Base-by-base conservation (phyloP, 1,140 invertebrate species). In the Glossosoma conforme region DNA sequence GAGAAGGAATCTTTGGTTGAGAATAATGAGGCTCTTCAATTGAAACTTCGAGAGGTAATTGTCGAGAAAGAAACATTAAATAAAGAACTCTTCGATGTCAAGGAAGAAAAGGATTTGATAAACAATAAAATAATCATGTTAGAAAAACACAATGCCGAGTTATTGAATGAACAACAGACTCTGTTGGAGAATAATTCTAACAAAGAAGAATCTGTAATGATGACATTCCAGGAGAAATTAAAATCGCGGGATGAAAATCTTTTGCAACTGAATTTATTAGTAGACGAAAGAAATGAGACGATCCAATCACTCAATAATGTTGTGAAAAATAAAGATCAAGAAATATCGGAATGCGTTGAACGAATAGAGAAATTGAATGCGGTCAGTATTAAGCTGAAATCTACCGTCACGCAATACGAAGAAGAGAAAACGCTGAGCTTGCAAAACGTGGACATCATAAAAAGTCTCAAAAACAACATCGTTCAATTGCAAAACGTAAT, bases 311-410 rank as follows among this genome's bases (percentile, higher is more conserved):
- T 50, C n/a, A 55, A 19, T 50, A 36, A 55, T 17, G 22, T 42
- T 15, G 58, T 77, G 28, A 66, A 70, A 41, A 62, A 67, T 52
- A 73, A 74, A 61, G 64, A 77, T 32, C 76, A 74, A 61, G 68
- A 75, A 60, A 60, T 71, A 17, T 61, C 65, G 14, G 69, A 74
- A 54, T 67, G 68, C 41, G 65, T 73, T 3, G 70, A 75, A 44
- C 73, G 76, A 69, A 72, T 76, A 22, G 68, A 73, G 18, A 70
- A 70, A 61, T 52, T 77, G 14, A 74, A 76, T 60, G 69, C 70
- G 48, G 59, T 70, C 15, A 68, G 68, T 41, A 69, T 72, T 41
- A 72, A 70, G 60, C 55, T 74, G 18, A 70, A 67, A 61, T 72
- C 68, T 18, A 70, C 68, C 10, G 61, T 74, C 46, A 67, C 71